Conservation (phyloP, 2,888 invertebrate genomes). For the Agrochola litura region DNA sequence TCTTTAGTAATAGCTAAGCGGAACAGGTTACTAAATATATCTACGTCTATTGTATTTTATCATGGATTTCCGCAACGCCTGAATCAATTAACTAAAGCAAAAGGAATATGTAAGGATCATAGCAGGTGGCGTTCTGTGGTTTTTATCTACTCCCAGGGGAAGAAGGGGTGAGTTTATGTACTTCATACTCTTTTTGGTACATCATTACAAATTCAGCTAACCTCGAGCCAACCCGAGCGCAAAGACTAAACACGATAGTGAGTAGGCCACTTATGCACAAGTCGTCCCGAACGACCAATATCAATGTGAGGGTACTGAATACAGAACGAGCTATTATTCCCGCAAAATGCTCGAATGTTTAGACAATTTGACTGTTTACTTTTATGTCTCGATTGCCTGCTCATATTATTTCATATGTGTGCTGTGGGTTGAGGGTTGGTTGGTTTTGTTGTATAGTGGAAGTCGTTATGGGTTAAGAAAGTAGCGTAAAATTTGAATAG, state of each 20-base stretch:
- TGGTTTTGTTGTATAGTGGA: background rate
- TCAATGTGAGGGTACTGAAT: conserved; percentile 65
- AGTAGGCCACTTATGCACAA: conserved; percentile 48
- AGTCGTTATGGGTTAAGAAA: background rate
- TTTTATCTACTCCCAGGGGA: too few species aligned
- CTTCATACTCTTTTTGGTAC: background rate
- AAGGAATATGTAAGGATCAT: too few species aligned
- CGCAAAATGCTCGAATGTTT: conserved; percentile 59
- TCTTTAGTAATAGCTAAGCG: too few species aligned
- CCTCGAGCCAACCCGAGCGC: conserved; percentile 6
- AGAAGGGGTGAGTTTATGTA: background rate
- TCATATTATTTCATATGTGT: conserved; percentile 55
- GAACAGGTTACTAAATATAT: too few species aligned
- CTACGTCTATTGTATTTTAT: too few species aligned
- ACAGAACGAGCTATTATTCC: conserved; percentile 67
- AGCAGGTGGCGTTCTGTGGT: too few species aligned
- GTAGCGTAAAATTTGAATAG: background rate
- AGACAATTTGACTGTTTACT: conserved; percentile 64
- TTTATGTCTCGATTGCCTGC: conserved; percentile 57
- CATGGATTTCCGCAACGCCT: too few species aligned
- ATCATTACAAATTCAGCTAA: conserved; percentile 18
- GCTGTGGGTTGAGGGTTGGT: background rate
- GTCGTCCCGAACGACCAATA: conserved; percentile 61
- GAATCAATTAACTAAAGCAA: too few species aligned
- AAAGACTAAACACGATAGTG: conserved; percentile 42